Base-by-base conservation (phyloP, 2,113 vertebrate genomes). In the Serinus canaria region DNA sequence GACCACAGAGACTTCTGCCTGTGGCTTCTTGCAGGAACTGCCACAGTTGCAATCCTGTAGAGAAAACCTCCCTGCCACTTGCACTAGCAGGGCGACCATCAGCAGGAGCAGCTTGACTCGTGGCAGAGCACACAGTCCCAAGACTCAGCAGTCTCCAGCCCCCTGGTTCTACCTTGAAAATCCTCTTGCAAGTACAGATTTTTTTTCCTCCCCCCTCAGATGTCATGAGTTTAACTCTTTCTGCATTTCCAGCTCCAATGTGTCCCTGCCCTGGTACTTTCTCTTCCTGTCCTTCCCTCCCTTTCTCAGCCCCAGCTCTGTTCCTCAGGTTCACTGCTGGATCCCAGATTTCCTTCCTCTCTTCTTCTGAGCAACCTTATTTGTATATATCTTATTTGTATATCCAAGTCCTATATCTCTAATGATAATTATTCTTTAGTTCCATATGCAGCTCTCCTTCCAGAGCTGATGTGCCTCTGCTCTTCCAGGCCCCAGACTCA, bases 191-290 rank as follows among this genome's bases (percentile, higher is more conserved):
- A 83, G 13, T 8, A 64, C 3, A 89, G 20, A 25, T 18, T 37
- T 47, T 24, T 67, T 41, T 41, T 10, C 2, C 1, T 1, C 2
- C 2, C 1, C 17, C 8, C 18, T 19, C 27, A 43, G 8, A 19
- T 72, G 11, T 30, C 24, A 22, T 43, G 2, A 62, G 9, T 31
- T 63, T 55, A 7, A 35, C 39, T 13, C 33, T 64, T 84, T 70
- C 56, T 63, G 25, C 27, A 80, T 83, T 89, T 69, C 43, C 64
- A 50, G 4, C 16, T 76, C 25, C 35, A 79, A 5, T 11, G n/a
- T 44, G 11, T 12, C 44, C 16, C n/a, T 52, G 22, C 8, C 35
- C 35, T 67, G 10, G 22, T 33, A 49, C 13, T 50, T 31, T 37
- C n/a, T 55, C 25, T 64, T 75, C 39, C 21, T 58, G n/a, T 60